phyloP scores from a whole-genome alignment of 2,888 invertebrate genomes.

The Salticus scenicus region DNA sequence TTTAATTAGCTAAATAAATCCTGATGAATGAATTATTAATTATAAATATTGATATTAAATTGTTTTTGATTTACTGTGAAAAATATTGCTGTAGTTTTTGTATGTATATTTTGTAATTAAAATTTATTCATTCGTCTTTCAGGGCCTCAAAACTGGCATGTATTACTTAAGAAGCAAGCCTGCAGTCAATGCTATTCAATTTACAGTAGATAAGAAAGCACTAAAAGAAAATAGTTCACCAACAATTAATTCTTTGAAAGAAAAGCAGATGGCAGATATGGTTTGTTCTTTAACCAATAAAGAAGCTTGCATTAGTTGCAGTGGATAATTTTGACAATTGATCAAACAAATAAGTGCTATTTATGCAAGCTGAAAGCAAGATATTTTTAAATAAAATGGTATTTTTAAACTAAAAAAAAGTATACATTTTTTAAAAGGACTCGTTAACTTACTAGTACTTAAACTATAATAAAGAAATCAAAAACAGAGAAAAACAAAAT shows the following conservation, averaged over 20 bases:
- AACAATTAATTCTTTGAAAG: conserved; percentile 73
- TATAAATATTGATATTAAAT: too few species aligned
- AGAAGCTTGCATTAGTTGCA: conserved; percentile 91
- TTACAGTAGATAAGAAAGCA: conserved; percentile 93
- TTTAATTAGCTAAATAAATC: too few species aligned
- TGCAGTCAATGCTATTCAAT: conserved; percentile 96
- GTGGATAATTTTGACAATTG: conserved; percentile 79
- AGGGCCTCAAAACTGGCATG: conserved; percentile 99
- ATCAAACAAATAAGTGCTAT: not conserved
- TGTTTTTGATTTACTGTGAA: too few species aligned
- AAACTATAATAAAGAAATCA: too few species aligned
- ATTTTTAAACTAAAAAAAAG: not conserved
- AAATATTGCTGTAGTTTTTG: too few species aligned
- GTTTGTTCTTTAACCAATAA: conserved; percentile 91
- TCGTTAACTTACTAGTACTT: too few species aligned
- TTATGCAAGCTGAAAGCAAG: not conserved
- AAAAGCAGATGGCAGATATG: conserved; percentile 83
- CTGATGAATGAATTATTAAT: too few species aligned
- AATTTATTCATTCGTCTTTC: conserved; percentile 62
- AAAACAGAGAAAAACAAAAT: too few species aligned
- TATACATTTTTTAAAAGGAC: too few species aligned
- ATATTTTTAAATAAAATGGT: not conserved
- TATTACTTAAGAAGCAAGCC: conserved; percentile 98
- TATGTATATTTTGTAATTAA: too few species aligned
- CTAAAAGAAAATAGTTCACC: conserved; percentile 74